Percentiles rank a stretch among this genome's conserved stretches.
Evolutionary conservation across 64 coral and sea anemone species (phyloP).

Genomic region (Montipora foliosa): DNA sequence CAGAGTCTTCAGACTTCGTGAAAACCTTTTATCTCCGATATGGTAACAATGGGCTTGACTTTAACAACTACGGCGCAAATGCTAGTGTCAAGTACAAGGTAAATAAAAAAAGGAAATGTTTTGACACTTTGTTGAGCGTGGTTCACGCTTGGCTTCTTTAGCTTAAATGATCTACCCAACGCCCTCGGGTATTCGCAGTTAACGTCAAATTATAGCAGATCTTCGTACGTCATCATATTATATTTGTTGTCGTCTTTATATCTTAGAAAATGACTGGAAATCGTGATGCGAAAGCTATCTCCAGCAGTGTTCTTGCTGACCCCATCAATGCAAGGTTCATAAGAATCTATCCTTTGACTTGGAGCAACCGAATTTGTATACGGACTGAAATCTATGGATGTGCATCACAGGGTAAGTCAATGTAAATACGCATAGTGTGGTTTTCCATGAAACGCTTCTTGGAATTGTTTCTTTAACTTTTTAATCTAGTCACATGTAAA

Average conservation of each 20-base stretch:
- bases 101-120: too few species aligned
- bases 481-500: too few species aligned
- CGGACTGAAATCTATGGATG: conserved; percentile 89
- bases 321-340: conserved; percentile 79
- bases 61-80: conserved; percentile 74
- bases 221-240: too few species aligned
- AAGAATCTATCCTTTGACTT: conserved; percentile 78
- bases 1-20: conserved; percentile 78
- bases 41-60: conserved; percentile 69
- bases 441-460: too few species aligned
- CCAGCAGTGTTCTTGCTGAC: conserved; percentile 36
- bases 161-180: too few species aligned
- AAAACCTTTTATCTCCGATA: conserved; percentile 79
- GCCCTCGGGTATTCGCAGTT: too few species aligned
- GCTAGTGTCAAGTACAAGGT: conserved; percentile 77
- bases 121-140: too few species aligned
- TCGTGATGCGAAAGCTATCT: conserved; percentile 31
- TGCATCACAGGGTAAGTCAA: conserved; percentile 64
- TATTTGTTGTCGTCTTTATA: background rate
- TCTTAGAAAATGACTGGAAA: conserved; percentile 61
- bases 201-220: too few species aligned
- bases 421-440: too few species aligned
- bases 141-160: too few species aligned
- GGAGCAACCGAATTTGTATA: conserved; percentile 78
- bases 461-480: too few species aligned